Percentiles rank a stretch among this genome's conserved stretches.
Conservation (phyloP, 2,888 invertebrate species). For the Scaptomyza polygonia region DNA sequence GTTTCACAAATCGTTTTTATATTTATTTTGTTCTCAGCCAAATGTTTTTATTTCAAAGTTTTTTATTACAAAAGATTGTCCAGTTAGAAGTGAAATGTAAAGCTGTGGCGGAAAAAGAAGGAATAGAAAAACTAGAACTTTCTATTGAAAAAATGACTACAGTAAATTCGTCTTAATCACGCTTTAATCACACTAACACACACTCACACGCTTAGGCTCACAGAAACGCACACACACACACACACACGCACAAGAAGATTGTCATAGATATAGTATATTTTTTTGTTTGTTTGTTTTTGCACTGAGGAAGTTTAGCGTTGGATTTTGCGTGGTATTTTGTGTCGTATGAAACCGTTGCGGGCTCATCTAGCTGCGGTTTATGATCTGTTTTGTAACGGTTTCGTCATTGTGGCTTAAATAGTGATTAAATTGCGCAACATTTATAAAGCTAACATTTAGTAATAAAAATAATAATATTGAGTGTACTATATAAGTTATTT, state of each 20-base stretch:
- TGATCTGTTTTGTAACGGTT: slow-evolving; percentile 30
- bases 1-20: slow-evolving; percentile 34
- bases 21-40: slow-evolving; percentile 13
- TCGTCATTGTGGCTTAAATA: slow-evolving; percentile 22
- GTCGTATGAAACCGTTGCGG: slow-evolving; percentile 62
- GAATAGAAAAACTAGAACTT: slow-evolving; percentile 26
- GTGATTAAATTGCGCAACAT: slow-evolving; percentile 43
- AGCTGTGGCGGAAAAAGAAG: slow-evolving; percentile 6
- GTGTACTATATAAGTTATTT: slow-evolving; percentile 13
- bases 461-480: slow-evolving; percentile 11
- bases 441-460: slow-evolving; percentile 43
- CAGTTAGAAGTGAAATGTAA: slow-evolving; percentile 58
- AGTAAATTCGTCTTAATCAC: slow-evolving; percentile 78
- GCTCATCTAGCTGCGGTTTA: slow-evolving; percentile 24
- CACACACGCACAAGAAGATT: slow-evolving; percentile 56
- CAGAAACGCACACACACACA: slow-evolving; percentile 25
- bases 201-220: slow-evolving; percentile 22
- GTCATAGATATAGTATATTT: slow-evolving; percentile 56
- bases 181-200: slow-evolving; percentile 57
- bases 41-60: slow-evolving; percentile 25
- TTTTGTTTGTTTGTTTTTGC: slow-evolving; percentile 18
- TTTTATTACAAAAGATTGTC: slow-evolving; percentile 69
- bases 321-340: neutral
- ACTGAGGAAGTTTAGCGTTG: slow-evolving; percentile 44
- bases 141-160: slow-evolving; percentile 61